A percentile compares a stretch with the other conserved stretches of the same genome.
phyloP scores from a whole-genome alignment of 2,888 invertebrate genomes.

The Troides aeacus region DNA sequence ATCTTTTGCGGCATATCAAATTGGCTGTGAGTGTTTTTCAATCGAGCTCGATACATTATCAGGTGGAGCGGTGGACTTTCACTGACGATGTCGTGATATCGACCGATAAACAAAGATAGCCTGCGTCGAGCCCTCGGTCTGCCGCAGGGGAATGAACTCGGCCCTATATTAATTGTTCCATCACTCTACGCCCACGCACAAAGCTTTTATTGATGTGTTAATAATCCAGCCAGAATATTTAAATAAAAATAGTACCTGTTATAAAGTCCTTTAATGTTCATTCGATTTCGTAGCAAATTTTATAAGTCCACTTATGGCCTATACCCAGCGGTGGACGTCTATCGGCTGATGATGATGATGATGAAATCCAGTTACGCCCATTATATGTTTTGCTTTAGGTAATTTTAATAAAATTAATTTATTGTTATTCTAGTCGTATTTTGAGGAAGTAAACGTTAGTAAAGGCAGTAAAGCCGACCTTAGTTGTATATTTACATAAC shows the following conservation, averaged over 20 bases:
- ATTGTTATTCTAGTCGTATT: slow-evolving; percentile 3
- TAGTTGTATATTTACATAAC: slow-evolving; percentile 10
- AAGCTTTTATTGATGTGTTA: slow-evolving; percentile 1
- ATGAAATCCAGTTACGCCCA: too few relatives aligned
- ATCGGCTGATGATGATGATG: too few relatives aligned
- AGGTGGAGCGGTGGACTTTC: slow-evolving; percentile 51
- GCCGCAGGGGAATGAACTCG: slow-evolving; percentile 61
- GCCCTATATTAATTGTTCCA: slow-evolving; percentile 37
- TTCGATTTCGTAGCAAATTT: neutral
- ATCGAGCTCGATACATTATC: slow-evolving; percentile 35
- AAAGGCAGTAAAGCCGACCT: slow-evolving; percentile 4
- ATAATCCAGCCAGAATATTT: neutral
- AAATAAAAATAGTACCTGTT: neutral
- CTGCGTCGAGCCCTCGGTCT: slow-evolving; percentile 47
- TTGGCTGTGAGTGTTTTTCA: slow-evolving; percentile 21
- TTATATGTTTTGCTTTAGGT: neutral
- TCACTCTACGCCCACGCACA: neutral
- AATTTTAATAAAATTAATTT: too few relatives aligned
- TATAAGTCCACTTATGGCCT: neutral
- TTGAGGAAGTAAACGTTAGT: slow-evolving; percentile 12
- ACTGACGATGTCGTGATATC: slow-evolving; percentile 43
- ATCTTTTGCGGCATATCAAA: too few relatives aligned
- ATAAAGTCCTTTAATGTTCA: neutral
- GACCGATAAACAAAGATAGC: slow-evolving; percentile 59
- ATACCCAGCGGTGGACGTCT: too few relatives aligned